Conservation (phyloP, 2,797 vertebrate species). For the Lagorchestes hirsutus region DNA sequence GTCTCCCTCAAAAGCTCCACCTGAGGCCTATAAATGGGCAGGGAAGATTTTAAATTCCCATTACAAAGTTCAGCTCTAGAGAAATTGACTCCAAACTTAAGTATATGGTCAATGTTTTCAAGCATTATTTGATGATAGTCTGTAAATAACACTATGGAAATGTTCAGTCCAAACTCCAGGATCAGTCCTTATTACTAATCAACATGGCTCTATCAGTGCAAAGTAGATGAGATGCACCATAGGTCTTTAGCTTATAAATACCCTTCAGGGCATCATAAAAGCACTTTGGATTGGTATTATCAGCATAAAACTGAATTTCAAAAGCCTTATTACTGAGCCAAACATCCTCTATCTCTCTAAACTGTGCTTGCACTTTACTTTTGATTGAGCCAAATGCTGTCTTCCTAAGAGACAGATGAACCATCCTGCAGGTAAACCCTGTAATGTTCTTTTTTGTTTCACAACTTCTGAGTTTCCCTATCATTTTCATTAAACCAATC, state of each 20-base stretch:
- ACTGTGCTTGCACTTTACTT: neutral
- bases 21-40: too few species aligned
- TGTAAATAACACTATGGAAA: too few species aligned
- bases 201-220: neutral
- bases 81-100: too few species aligned
- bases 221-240: neutral
- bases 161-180: too few species aligned
- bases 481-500: neutral
- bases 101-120: too few species aligned
- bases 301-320: neutral
- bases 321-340: neutral
- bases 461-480: neutral
- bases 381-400: neutral
- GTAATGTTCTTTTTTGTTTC: neutral
- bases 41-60: too few species aligned
- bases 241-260: neutral
- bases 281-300: neutral
- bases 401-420: neutral
- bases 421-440: neutral
- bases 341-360: neutral
- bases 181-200: too few species aligned
- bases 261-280: neutral
- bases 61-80: too few species aligned
- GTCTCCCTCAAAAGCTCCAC: too few species aligned
- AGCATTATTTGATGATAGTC: too few species aligned